Evolutionary conservation across 2,113 vertebrate genomes (phyloP).

Genomic region (Echinops telfairi): DNA sequence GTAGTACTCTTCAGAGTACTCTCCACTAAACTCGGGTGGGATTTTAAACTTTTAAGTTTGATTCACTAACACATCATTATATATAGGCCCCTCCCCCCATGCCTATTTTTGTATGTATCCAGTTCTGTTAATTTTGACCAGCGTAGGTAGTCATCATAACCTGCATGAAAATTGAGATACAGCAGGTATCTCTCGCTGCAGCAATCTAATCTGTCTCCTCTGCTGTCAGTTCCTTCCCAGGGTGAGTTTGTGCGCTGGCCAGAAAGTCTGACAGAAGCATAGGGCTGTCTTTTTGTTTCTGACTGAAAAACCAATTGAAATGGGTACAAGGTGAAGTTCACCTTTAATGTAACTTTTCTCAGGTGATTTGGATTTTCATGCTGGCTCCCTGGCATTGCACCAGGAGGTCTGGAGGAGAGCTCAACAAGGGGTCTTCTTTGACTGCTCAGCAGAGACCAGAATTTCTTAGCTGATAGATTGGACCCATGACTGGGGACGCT

Average conservation of each 20-base stretch:
- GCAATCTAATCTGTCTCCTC: background rate
- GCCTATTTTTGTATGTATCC: background rate
- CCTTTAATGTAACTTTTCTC: conserved; percentile 24
- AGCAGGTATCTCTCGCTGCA: background rate
- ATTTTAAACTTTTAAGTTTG: background rate
- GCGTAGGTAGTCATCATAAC: background rate
- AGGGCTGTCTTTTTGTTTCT: conserved; percentile 62
- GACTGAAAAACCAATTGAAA: conserved; percentile 38
- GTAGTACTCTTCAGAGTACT: no score
- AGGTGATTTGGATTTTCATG: conserved; percentile 8
- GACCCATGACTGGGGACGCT: background rate
- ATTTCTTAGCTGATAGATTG: conserved; percentile 26
- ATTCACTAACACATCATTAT: conserved; percentile 49
- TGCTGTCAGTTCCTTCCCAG: background rate
- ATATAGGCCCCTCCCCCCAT: background rate
- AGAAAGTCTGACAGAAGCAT: conserved; percentile 27
- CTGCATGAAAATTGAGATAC: background rate
- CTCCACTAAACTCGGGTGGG: no score
- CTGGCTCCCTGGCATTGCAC: background rate
- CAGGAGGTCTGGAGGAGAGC: background rate
- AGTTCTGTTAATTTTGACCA: conserved; percentile 50
- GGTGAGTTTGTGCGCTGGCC: background rate
- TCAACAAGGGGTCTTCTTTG: background rate
- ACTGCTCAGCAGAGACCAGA: background rate
- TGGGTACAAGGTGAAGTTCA: background rate